phyloP scores from a whole-genome alignment of 2,113 vertebrate genomes.

The Microtus oregoni region DNA sequence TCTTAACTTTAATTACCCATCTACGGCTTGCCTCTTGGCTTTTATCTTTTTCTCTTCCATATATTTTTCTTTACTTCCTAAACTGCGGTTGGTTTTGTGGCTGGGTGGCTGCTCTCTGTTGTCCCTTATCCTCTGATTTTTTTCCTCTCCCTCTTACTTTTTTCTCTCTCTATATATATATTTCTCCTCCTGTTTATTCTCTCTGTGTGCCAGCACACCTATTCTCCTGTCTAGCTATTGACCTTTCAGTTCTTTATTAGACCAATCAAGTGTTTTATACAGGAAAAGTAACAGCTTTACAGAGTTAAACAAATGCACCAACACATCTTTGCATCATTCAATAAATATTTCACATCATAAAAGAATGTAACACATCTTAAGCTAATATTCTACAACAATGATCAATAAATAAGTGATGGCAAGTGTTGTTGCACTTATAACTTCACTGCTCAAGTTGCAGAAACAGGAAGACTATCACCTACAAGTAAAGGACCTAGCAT shows the following conservation, averaged over 20 bases:
- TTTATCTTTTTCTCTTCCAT: not conserved
- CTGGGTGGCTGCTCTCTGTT: not conserved
- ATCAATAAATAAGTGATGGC: not conserved
- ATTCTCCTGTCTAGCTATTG: not conserved
- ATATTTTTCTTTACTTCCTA: not conserved
- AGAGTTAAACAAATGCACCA: not conserved
- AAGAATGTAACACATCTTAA: not conserved
- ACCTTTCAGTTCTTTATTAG: not conserved
- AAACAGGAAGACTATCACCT: not conserved
- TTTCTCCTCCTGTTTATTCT: not conserved
- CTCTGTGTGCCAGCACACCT: not conserved
- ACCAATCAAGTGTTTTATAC: not conserved
- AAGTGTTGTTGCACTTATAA: not conserved
- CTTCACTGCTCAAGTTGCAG: not conserved
- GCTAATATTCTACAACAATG: not conserved
- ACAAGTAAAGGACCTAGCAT: not conserved
- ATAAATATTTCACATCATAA: not conserved
- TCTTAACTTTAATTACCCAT: not conserved
- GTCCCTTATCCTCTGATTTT: not conserved
- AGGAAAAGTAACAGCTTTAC: not conserved
- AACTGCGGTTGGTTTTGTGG: not conserved
- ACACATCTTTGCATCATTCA: not conserved
- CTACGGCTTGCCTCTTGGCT: not conserved
- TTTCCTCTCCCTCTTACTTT: not conserved
- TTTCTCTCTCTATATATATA: not conserved